Conservation (phyloP, 2,113 vertebrate genomes). For the Python bivittatus region DNA sequence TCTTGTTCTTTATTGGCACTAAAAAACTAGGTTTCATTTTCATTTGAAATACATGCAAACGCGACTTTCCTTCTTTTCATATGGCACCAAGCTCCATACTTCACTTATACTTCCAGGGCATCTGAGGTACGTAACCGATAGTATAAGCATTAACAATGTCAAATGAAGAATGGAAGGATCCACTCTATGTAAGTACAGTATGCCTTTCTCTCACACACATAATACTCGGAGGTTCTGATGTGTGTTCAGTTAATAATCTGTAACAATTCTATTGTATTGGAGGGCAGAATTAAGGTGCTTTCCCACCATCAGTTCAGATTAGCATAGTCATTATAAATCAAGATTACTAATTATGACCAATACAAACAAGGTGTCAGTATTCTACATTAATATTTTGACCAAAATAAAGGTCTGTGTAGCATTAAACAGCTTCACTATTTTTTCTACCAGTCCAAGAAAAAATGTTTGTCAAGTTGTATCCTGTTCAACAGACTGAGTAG, state of each 20-base stretch:
- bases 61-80: not conserved
- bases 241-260: not conserved
- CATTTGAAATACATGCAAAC: not conserved
- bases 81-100: not conserved
- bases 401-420: not conserved
- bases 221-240: not conserved
- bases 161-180: not conserved
- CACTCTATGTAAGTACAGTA: not conserved
- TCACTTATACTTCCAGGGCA: not conserved
- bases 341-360: not conserved
- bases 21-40: not conserved
- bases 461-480: conserved; percentile 3
- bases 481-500: not conserved
- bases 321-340: not conserved
- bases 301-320: not conserved
- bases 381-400: not conserved
- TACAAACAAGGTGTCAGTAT: not conserved
- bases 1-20: not conserved
- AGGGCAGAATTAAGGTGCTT: not conserved
- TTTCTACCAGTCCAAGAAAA: not conserved
- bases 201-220: not conserved
- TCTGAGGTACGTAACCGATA: not conserved
- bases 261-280: not conserved
- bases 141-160: not conserved
- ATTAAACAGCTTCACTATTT: not conserved